These are phyloP conservation scores for Yoshiicerus persimilis DNA, from an alignment of 1,140 invertebrate genomes.

Conservation along the genomic window DNA sequence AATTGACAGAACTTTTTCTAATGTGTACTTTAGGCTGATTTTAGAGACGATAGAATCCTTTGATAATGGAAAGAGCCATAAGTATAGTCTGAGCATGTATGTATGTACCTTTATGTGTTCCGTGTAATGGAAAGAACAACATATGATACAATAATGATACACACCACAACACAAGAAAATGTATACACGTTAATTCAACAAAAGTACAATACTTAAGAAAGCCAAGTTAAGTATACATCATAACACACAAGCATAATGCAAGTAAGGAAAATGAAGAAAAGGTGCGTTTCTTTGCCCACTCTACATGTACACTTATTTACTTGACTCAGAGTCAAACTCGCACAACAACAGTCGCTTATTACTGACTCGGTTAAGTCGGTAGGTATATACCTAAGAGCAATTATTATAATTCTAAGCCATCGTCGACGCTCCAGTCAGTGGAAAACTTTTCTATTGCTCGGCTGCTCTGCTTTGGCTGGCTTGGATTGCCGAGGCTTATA, in stretches of 20 bases:
- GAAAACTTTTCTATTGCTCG: slow-evolving; percentile 8
- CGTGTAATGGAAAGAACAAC: neutral
- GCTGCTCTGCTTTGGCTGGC: neutral
- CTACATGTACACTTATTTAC: neutral
- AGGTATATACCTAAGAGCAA: slow-evolving; percentile 19
- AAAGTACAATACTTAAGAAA: neutral
- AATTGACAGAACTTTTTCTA: slow-evolving; percentile 6
- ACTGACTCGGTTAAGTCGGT: neutral
- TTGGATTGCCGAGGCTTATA: neutral
- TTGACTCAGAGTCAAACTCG: neutral
- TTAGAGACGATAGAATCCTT: slow-evolving; percentile 8
- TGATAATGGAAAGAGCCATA: neutral
- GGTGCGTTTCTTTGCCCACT: neutral
- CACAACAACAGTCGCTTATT: neutral
- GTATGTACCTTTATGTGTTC: neutral
- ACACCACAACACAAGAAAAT: neutral
- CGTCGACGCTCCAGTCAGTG: slow-evolving; percentile 15
- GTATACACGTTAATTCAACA: neutral
- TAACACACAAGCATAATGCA: neutral
- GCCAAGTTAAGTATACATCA: neutral
- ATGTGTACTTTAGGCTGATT: slow-evolving; percentile 11
- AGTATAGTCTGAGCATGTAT: neutral
- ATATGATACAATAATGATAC: neutral
- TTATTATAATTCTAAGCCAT: slow-evolving; percentile 27
- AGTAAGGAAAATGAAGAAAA: neutral